phyloP scores from a whole-genome alignment of 2,797 vertebrate genomes.

The Hypotaenidia okinawae region DNA sequence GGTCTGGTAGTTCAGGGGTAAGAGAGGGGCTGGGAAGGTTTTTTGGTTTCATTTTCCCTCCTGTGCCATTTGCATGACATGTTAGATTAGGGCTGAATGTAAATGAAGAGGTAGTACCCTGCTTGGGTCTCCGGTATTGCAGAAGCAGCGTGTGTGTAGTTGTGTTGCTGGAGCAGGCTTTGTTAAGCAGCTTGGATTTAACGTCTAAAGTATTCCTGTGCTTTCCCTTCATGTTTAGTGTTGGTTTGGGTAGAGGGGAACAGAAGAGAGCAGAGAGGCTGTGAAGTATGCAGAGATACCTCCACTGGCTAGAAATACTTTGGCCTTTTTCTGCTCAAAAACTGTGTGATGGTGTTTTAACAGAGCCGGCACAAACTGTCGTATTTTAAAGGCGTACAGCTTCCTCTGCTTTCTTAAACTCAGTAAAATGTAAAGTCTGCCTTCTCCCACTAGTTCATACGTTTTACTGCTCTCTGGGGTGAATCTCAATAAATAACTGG shows the following conservation, averaged over 20 bases:
- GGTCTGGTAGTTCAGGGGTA: constrained; percentile 53
- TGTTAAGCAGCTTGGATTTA: neutral
- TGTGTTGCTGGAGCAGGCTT: neutral
- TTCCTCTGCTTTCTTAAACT: neutral
- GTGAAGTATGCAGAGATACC: neutral
- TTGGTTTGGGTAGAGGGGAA: neutral
- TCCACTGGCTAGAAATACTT: neutral
- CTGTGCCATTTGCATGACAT: constrained; percentile 59
- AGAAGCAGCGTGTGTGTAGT: neutral
- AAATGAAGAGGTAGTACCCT: constrained; percentile 56
- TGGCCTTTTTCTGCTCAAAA: neutral
- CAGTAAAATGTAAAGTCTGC: constrained; percentile 21
- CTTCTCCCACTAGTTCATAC: constrained; percentile 6
- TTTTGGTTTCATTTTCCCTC: constrained; percentile 59
- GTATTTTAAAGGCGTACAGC: neutral
- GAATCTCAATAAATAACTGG: constrained; percentile 60
- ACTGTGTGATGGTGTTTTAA: neutral
- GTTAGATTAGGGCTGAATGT: constrained; percentile 59
- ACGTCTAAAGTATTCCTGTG: neutral
- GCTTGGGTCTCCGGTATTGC: neutral
- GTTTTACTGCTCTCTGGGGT: constrained; percentile 52
- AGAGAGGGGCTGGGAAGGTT: constrained; percentile 25
- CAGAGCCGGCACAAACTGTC: neutral
- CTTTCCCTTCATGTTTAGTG: neutral
- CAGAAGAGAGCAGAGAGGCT: neutral